A percentile compares a stretch with the other conserved stretches of the same genome.
These are phyloP conservation scores for Halocaridina rubra DNA, from an alignment of 2,888 invertebrate genomes.

Conservation along the genomic window DNA sequence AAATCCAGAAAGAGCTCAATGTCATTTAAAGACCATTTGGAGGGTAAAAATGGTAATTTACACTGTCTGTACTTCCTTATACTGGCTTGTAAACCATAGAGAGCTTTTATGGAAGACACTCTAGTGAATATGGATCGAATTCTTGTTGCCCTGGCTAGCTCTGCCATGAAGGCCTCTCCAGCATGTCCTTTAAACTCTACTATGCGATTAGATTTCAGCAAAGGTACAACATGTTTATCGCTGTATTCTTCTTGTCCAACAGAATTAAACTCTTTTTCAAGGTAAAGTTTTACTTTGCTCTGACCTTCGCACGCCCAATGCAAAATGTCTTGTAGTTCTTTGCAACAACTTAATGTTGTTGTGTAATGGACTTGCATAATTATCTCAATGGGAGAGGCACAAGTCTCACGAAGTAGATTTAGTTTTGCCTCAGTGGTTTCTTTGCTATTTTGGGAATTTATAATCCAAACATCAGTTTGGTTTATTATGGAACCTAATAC, in stretches of 20 bases:
- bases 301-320: background rate
- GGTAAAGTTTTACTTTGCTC: slow-evolving; percentile 25
- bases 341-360: background rate
- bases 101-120: slow-evolving; percentile 30
- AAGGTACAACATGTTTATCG: slow-evolving; percentile 10
- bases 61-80: slow-evolving; percentile 25
- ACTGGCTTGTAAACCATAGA: background rate
- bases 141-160: slow-evolving; percentile 7
- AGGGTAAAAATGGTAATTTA: slow-evolving; percentile 10
- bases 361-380: slow-evolving; percentile 24
- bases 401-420: slow-evolving; percentile 7
- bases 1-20: slow-evolving; percentile 33
- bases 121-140: slow-evolving; percentile 28
- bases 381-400: slow-evolving; percentile 11
- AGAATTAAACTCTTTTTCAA: slow-evolving; percentile 33
- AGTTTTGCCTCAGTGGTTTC: slow-evolving; percentile 31
- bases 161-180: background rate
- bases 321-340: slow-evolving; percentile 13
- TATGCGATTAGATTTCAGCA: slow-evolving; percentile 23
- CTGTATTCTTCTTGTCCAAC: background rate
- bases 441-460: slow-evolving; percentile 7
- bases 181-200: slow-evolving; percentile 42
- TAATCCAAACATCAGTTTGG: background rate
- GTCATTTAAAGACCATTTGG: slow-evolving; percentile 16
- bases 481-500: slow-evolving; percentile 20